Evolutionary conservation across 2,113 vertebrate genomes (phyloP).

Genomic region (Oryzias woworae): DNA sequence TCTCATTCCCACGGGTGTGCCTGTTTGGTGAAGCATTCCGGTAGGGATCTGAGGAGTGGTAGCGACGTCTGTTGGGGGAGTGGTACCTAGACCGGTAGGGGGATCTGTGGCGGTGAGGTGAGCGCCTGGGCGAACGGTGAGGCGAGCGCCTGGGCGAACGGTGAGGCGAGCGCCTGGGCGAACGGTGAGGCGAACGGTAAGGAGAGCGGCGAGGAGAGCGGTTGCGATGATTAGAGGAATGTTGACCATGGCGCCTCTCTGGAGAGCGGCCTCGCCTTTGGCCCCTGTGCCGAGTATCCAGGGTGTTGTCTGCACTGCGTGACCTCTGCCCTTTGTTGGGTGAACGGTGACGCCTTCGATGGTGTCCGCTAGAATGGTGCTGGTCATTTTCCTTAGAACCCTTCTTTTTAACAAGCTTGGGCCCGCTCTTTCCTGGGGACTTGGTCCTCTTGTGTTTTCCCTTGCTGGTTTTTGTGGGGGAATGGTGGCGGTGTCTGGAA

Average conservation of each 20-base stretch:
- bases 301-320: constrained; percentile 84
- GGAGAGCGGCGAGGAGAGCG: constrained; percentile 70
- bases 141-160: constrained; percentile 76
- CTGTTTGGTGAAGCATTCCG: constrained; percentile 71
- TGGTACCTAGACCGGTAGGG: constrained; percentile 80
- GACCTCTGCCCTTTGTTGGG: constrained; percentile 82
- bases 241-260: constrained; percentile 65
- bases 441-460: constrained; percentile 57
- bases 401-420: constrained; percentile 54
- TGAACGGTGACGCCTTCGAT: constrained; percentile 70
- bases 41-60: constrained; percentile 67
- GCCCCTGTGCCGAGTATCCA: constrained; percentile 76
- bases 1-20: constrained; percentile 75
- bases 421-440: constrained; percentile 24
- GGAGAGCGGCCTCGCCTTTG: constrained; percentile 81
- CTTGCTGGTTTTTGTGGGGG: constrained; percentile 74
- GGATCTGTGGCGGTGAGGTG: constrained; percentile 68
- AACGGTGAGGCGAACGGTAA: constrained; percentile 75
- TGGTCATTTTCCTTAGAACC: constrained; percentile 60
- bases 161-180: constrained; percentile 72
- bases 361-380: constrained; percentile 71
- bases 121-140: constrained; percentile 66
- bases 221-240: constrained; percentile 63
- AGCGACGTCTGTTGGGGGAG: constrained; percentile 77
- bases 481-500: constrained; percentile 80